A percentile compares a stretch with the other conserved stretches of the same genome.
Conservation (phyloP, 2,113 vertebrate genomes). For the Pelmatolapia mariae region DNA sequence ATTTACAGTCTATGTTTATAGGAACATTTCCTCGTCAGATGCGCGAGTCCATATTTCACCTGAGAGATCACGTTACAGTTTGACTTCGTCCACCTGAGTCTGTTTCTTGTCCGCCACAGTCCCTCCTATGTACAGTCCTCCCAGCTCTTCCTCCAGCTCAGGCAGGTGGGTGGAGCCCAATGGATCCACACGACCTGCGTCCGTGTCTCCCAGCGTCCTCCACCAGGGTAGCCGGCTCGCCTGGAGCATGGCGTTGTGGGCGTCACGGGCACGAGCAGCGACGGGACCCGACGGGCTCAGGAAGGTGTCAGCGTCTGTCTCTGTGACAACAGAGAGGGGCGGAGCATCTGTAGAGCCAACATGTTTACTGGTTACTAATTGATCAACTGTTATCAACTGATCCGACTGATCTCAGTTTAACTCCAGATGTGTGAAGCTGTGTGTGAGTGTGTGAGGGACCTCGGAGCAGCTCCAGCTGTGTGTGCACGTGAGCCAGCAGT, state of each 20-base stretch:
- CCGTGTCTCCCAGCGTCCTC: conserved; percentile 79
- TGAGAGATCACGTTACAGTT: not conserved
- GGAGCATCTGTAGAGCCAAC: conserved; percentile 75
- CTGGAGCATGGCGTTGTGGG: conserved; percentile 79
- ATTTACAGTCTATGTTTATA: not conserved
- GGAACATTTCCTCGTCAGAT: not conserved
- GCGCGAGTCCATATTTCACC: not conserved
- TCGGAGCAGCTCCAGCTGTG: conserved; percentile 48
- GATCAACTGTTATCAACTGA: not conserved
- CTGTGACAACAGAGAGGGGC: conserved; percentile 67
- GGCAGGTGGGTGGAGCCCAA: conserved; percentile 53
- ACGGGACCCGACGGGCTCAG: conserved; percentile 80
- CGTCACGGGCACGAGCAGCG: conserved; percentile 78
- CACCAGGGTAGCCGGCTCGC: conserved; percentile 82
- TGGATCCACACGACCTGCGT: rapidly evolving
- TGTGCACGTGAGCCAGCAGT: conserved; percentile 50
- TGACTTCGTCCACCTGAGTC: not conserved
- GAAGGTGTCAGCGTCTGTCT: conserved; percentile 72
- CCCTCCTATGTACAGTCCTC: conserved; percentile 75
- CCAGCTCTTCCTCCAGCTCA: conserved; percentile 73
- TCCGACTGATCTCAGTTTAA: not conserved
- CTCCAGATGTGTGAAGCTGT: not conserved
- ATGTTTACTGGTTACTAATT: not conserved
- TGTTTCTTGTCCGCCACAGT: not conserved
- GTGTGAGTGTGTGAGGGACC: conserved; percentile 2